Base-by-base conservation (phyloP, 2,888 invertebrate genomes). In the Timema cristinae region DNA sequence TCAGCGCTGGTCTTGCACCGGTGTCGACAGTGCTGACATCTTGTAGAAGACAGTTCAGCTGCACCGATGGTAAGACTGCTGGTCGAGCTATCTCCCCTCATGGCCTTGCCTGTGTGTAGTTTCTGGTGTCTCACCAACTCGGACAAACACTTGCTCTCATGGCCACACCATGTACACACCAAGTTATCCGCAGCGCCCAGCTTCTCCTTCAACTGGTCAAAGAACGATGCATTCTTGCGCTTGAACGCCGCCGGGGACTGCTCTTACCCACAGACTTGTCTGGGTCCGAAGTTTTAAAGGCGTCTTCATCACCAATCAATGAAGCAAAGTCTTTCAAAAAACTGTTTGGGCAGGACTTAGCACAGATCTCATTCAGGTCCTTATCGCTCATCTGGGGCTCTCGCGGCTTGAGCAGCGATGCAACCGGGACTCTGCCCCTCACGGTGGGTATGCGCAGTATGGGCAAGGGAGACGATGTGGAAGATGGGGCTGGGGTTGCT, bases 1-100 rank as follows among this genome's bases (percentile, higher is more conserved):
- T 94, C 94, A 6, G 89, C 87, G 77, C 92, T 92, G 49, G 92
- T 92, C 83, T 94, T 94, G 82, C 94, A 95, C 74, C 94, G 87
- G 81, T 93, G 93, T 75, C 94, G 87, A 81, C 95, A 95, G 80
- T 91, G 90, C 81, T 93, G 93, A 80, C 95, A 95, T 73, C 94
- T 87, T 68, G 92, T 91, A 13, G 93, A 91, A 4, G 80, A 78
- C 7, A 79, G 75, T 11, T 76, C 77, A 5, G 75, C 73, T 15
- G 71, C 66, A 49, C 68, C 59, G 1, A 67, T 48, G 11, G 71
- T n/a, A n/a, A 59, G 50, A 16, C 56, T 32, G 32, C 61, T 47
- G 11, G 56, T 66, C 6, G 13, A 49, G 50, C 70, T 67, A n/a
- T 70, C 66, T 10, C 8, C 6, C 66, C 9, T 47, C n/a, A 69